Evolutionary conservation across 2,888 invertebrate genomes (phyloP), one percentile per base, ranked within the genome.

Genomic region (Reticulitermes lucifugus): DNA sequence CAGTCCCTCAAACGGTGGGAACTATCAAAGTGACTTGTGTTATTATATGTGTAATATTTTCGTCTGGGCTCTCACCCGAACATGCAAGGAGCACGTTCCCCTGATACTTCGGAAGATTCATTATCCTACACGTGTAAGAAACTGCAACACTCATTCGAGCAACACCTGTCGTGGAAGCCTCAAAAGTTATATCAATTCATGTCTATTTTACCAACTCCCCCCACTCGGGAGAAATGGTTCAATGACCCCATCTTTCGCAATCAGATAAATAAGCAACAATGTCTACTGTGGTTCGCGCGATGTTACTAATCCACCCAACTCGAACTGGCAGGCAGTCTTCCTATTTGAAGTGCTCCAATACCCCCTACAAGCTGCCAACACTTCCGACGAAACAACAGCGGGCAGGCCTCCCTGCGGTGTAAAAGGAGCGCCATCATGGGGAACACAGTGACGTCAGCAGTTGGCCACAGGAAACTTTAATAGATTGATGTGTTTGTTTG

Each of bases 401-500:
- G 25, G n/a, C n/a, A n/a, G 65, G n/a, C 25, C 5, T 25, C 65
- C 65, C 65, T n/a, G 60, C 21, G 60, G 60, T 18, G 60, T 21
- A 60, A 60, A 60, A 1, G 60, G 60, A 21, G 60, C 65, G n/a
- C 10, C 25, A n/a, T 65, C 25, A 65, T 25, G 25, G 65, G 10
- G n/a, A 65, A 65, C 65, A 22, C 14, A 6, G 5, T 65, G 65
- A 65, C 65, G 65, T 25, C 65, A 65, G 25, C 65, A 65, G 55
- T 55, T 55, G 55, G 55, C 18, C 18, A 55, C 55, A 55, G 55
- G 14, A 25, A 65, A 65, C 65, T n/a, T 25, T 65, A 65, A 65
- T n/a, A 65, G 65, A 65, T 65, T n/a, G 25, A 65, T n/a, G 25
- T 65, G 65, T 65, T 65, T n/a, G 65, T 65, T 65, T 65, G 65